Evolutionary conservation across 2,888 invertebrate species (phyloP), one percentile per base, ranked within the genome.

Genomic region (Dicyrtoma fusca): DNA sequence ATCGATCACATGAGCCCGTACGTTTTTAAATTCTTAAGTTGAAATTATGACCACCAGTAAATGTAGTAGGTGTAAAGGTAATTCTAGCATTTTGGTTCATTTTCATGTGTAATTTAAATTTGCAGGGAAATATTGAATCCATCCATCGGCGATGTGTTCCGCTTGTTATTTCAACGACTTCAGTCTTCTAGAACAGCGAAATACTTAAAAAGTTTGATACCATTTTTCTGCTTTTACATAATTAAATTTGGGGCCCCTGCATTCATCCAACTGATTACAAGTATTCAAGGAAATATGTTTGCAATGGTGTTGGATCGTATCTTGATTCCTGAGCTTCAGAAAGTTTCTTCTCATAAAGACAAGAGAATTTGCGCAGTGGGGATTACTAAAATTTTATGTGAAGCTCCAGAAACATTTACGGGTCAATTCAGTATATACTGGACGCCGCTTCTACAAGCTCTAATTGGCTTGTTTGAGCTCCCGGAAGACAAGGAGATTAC

Each of bases 101-200:
- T 13, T 53, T 26, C 19, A 49, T 11, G 42, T 64, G 53, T 55
- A 10, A 66, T 25, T 55, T 14, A 63, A 44, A 57, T 74, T 75
- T 79, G 76, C 73, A 92, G 92, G 73, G 87, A 89, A 19, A 88
- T 89, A 63, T 85, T 97, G 82, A 88, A 89, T 69, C 88, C 88
- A 23, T 95, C 89, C 83, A 87, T 92, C 82, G 92, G 92, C 82
- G 94, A 95, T 84, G 89, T 97, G 73, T 94, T 97, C 83, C 88
- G 94, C 14, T 84, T 97, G 73, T 87, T 98, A n/a, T 97, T 98
- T 85, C 94, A 95, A 85, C 87, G 98, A 69, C 86, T 99, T 42
- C 92, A 94, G 1, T 91, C 92, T 0, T 92, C 94, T 0, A 98
- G 97, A 85, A 99, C 99, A 0, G 92, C 94, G 0, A 98, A 98